These are phyloP conservation scores for Syritta pipiens DNA, from an alignment of 2,888 invertebrate species.

Conservation along the genomic window DNA sequence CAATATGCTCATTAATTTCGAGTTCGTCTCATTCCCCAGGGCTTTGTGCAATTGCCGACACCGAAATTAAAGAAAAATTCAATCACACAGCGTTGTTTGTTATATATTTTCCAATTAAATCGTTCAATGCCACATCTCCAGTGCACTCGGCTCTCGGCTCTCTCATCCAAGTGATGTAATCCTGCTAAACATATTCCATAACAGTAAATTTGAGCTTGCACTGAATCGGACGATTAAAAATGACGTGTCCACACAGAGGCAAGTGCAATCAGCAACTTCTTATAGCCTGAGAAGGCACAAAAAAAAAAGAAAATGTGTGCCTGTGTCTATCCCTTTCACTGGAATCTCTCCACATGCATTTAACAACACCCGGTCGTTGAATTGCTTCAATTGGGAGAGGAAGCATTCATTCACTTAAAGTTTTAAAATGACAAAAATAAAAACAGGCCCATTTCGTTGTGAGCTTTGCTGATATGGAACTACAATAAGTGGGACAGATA, in stretches of 20 bases:
- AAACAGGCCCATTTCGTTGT: too few relatives aligned
- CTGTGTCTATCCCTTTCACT: background rate
- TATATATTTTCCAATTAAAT: constrained; percentile 8
- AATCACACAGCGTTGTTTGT: background rate
- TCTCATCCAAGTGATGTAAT: constrained; percentile 27
- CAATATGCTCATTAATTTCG: too few relatives aligned
- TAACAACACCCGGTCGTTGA: constrained; percentile 4
- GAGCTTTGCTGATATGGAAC: too few relatives aligned
- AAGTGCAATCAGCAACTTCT: background rate
- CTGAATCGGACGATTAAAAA: constrained; percentile 20
- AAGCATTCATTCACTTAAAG: constrained; percentile 47
- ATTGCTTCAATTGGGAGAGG: constrained; percentile 40
- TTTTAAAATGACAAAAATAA: constrained; percentile 27
- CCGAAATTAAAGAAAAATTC: too few relatives aligned
- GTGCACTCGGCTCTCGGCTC: too few relatives aligned
- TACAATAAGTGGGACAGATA: background rate
- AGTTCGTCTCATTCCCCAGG: too few relatives aligned
- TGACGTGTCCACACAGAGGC: background rate
- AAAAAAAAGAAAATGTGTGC: constrained; percentile 11
- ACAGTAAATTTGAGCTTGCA: constrained; percentile 14
- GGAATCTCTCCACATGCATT: background rate
- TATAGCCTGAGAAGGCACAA: constrained; percentile 1
- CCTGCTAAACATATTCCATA: background rate
- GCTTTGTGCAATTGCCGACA: too few relatives aligned
- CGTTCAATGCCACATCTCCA: background rate